Percentiles rank a stretch among this genome's conserved stretches.
Conservation (phyloP, 2,888 invertebrate species). For the Eupithecia abbreviata region DNA sequence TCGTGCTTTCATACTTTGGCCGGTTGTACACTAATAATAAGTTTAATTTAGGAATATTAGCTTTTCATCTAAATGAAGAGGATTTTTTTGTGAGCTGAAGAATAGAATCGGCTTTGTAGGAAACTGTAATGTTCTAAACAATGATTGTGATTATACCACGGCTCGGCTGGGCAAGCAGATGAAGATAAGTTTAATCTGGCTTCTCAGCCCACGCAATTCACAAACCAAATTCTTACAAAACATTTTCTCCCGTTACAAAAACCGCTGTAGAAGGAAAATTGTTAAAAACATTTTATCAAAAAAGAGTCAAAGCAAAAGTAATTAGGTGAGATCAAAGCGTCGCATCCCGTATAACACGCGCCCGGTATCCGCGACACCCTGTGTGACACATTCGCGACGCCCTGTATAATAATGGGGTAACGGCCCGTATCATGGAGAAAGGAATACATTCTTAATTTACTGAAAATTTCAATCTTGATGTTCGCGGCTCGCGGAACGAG, state of each 20-base stretch:
- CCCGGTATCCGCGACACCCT: constrained; percentile 2
- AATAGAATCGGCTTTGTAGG: neutral
- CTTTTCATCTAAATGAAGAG: neutral
- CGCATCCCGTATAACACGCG: constrained; percentile 6
- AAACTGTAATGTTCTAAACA: neutral
- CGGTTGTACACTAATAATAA: too few relatives aligned
- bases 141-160: neutral
- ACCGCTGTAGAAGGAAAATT: neutral
- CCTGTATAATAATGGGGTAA: constrained; percentile 26
- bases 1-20: neutral
- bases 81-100: neutral
- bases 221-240: neutral
- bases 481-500: constrained; percentile 31
- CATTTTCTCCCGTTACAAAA: neutral
- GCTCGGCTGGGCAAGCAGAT: neutral
- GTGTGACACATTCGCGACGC: constrained; percentile 9
- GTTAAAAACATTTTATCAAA: neutral
- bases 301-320: neutral
- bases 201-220: neutral
- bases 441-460: constrained; percentile 43
- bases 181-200: neutral
- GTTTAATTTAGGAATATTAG: neutral
- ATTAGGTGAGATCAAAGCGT: constrained; percentile 12
- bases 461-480: constrained; percentile 41
- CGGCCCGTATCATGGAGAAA: constrained; percentile 36